Evolutionary conservation across 2,888 invertebrate species (phyloP).

Genomic region (Cataglyphis rosenhaueri): DNA sequence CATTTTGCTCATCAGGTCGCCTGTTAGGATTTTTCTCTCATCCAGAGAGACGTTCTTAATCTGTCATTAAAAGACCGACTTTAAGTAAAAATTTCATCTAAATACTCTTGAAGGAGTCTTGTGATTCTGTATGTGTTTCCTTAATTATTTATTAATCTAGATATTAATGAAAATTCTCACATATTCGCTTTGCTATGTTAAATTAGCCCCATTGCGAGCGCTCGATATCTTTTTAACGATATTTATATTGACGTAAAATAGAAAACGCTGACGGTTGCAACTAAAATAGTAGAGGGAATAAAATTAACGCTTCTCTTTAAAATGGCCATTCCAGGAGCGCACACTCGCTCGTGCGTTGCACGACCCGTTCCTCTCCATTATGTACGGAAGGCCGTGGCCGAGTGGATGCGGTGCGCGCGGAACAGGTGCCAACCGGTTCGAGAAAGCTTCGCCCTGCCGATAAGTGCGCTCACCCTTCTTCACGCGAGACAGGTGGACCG

Average conservation of each 20-base stretch:
- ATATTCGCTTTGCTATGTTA: background rate
- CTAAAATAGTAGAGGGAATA: background rate
- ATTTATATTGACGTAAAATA: background rate
- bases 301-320: slow-evolving; percentile 25
- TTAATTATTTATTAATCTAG: background rate
- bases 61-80: background rate
- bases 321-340: background rate
- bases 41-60: background rate
- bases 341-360: slow-evolving; percentile 9
- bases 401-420: slow-evolving; percentile 57
- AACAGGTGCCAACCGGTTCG: slow-evolving; percentile 76
- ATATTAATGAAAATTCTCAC: background rate
- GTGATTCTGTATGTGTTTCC: background rate
- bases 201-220: background rate
- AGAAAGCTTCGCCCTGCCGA: slow-evolving; percentile 65
- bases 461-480: slow-evolving; percentile 56
- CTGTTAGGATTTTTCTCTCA: slow-evolving; percentile 47
- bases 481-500: slow-evolving; percentile 56
- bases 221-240: background rate
- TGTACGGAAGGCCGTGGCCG: slow-evolving; percentile 66
- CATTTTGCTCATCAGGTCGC: slow-evolving; percentile 67
- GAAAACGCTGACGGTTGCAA: background rate
- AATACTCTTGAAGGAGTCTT: background rate
- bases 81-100: background rate
- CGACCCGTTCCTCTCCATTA: slow-evolving; percentile 58